A percentile compares a stretch with the other conserved stretches of the same genome.
These are phyloP conservation scores for Acheta domesticus DNA, from an alignment of 2,888 invertebrate genomes.

Conservation along the genomic window DNA sequence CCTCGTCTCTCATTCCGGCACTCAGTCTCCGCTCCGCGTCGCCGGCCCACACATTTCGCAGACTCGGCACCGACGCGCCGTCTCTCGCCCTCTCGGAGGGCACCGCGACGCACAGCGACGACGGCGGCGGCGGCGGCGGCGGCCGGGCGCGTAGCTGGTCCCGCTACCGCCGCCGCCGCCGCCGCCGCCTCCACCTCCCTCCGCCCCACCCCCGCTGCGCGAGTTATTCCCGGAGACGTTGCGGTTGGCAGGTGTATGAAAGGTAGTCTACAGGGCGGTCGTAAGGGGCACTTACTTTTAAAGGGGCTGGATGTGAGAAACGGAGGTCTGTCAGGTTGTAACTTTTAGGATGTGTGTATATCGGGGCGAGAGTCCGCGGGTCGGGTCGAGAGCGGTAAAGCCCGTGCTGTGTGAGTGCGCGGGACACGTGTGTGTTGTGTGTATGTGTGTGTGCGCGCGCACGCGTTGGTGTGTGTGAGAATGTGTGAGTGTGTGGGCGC, in stretches of 20 bases:
- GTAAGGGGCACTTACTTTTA: conserved; percentile 18
- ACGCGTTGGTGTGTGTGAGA: no score
- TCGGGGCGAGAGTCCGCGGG: conserved; percentile 5
- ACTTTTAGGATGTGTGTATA: conserved; percentile 18
- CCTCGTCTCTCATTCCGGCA: no score
- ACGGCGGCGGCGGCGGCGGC: no score
- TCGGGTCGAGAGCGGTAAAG: background rate
- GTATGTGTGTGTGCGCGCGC: no score
- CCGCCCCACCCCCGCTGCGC: background rate
- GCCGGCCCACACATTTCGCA: no score
- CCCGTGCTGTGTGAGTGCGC: background rate
- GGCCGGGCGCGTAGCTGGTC: background rate
- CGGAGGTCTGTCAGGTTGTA: conserved; percentile 3
- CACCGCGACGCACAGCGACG: no score
- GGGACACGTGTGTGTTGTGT: background rate
- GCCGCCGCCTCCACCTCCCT: background rate
- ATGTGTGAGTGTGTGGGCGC: no score
- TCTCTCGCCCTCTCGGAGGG: no score
- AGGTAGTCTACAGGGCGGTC: conserved; percentile 7
- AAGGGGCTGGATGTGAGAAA: background rate
- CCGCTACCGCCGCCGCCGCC: background rate
- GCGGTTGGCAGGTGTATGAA: conserved; percentile 9
- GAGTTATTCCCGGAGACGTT: conserved; percentile 8
- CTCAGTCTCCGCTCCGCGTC: no score
- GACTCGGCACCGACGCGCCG: no score